phyloP scores from a whole-genome alignment of 1,140 invertebrate genomes.

The Parasteatoda tepidariorum region DNA sequence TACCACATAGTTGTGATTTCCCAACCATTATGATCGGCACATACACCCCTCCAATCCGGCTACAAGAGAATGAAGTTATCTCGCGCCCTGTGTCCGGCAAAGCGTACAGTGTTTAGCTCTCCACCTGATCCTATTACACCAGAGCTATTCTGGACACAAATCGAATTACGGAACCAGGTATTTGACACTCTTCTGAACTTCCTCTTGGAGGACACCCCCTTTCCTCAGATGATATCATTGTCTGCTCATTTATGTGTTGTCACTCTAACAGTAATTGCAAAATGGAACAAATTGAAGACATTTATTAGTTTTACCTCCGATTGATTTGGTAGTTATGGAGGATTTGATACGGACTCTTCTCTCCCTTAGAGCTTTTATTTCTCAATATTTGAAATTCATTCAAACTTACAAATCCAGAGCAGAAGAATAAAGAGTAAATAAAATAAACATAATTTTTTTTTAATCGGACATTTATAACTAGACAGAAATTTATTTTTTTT shows the following conservation, averaged over 20 bases:
- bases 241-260: slow-evolving; percentile 2
- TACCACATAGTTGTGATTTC: slow-evolving; percentile 45
- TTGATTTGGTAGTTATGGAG: not conserved
- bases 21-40: slow-evolving; percentile 18
- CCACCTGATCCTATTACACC: slow-evolving; percentile 2
- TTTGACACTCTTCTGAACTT: slow-evolving; percentile 22
- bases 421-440: no score
- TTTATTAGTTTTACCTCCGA: not conserved
- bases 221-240: slow-evolving; percentile 7
- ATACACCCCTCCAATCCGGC: not conserved
- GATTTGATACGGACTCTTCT: not conserved
- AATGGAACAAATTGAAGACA: not conserved
- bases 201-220: not conserved
- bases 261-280: not conserved
- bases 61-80: slow-evolving; percentile 37
- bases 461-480: no score
- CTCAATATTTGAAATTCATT: no score
- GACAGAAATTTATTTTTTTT: no score
- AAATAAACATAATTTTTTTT: no score
- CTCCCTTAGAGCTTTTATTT: no score
- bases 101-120: slow-evolving; percentile 30
- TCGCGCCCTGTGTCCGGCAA: slow-evolving; percentile 27
- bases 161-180: slow-evolving; percentile 3
- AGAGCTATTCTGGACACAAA: not conserved
- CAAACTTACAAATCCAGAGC: no score